Base-by-base conservation (phyloP, 2,797 vertebrate genomes). In the Cuniculus paca region DNA sequence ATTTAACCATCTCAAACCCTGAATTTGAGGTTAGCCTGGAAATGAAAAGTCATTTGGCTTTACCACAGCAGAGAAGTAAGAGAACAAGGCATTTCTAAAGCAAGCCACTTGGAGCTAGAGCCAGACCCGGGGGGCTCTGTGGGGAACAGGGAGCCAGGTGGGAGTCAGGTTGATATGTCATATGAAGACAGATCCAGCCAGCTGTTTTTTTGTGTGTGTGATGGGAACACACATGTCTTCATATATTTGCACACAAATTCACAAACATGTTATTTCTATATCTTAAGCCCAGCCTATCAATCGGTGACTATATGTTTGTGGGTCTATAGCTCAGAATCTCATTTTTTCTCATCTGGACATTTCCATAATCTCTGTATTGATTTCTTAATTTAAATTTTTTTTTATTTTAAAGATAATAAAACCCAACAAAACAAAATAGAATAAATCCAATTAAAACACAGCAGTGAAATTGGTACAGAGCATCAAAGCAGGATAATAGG, bases 41-140 rank as follows among this genome's bases (percentile, higher is more conserved):
- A 97, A 93, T 54, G 36, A 88, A 93, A 82, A 87, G n/a, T 34
- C 93, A 61, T 78, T 95, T 97, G 70, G 80, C 56, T 94, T 96
- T 81, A 70, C 86, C 87, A 48, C 70, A 17, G 34, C 48, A 1
- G n/a, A 86, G 56, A 86, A 86, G 34, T 58, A 74, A 95, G 70
- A 90, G 65, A 26, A 68, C 31, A 26, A 13, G 24, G 9, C 19
- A 0, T 19, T 3, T 70, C 34, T 90, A 72, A 96, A 50, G 87
- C 61, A 48, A 63, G 8, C 48, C 22, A 11, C 17, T 10, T 42
- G 36, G 31, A 83, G 39, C 65, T 54, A 70, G 42, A 81, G 54
- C 58, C n/a, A 26, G 54, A 34, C 19, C 0, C 19, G 22, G 31
- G 83, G 77, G 50, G 1, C 13, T 50, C 50, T 50, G 0, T 63